Base-by-base conservation (phyloP, 2,888 invertebrate species). In the Protophormia terraenovae region DNA sequence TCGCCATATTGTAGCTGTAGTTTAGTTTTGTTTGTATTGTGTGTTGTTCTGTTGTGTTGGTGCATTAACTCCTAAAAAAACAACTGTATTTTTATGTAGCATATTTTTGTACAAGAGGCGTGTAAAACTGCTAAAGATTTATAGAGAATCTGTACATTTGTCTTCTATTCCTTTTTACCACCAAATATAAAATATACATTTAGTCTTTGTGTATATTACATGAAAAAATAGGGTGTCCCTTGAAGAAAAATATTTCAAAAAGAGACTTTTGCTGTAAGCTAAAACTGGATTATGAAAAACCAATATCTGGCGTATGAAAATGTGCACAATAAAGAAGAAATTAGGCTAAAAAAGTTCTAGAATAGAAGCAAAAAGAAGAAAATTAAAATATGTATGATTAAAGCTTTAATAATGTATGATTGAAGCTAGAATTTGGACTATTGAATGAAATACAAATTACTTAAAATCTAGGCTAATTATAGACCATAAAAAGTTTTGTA, bases 81-180 rank as follows among this genome's bases (percentile, higher is more conserved):
- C 19, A 83, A 60, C 12, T n/a, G 24, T 72, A 32, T 71, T 50
- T 76, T 35, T 47, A 41, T 53, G 27, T 71, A 35, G 24, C 32
- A 75, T 41, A 55, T 76, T 53, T 71, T 24, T 53, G 41, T 62
- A 69, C 22, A 27, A 77, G 55, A 75, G 84, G 84, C 80, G 80
- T 76, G 50, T 60, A 66, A 76, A 50, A 72, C 38, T 76, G 71
- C 10, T 35, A 45, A 64, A 75, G 78, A 83, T 79, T 84, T 84
- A 80, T 76, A 27, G 69, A 24, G 66, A 67, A 76, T 72, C 66
- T 67, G 19, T 53, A 76, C 66, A 72, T 72, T 80, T 84, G 60
- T 77, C 66, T 77, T 80, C n/a, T 66, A 60, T 45, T 38, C 16
- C 19, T n/a, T 67, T 60, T 19, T 50, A 27, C 27, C 19, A 50